phyloP scores from a whole-genome alignment of 2,888 invertebrate species.

The Ellobium chinense region DNA sequence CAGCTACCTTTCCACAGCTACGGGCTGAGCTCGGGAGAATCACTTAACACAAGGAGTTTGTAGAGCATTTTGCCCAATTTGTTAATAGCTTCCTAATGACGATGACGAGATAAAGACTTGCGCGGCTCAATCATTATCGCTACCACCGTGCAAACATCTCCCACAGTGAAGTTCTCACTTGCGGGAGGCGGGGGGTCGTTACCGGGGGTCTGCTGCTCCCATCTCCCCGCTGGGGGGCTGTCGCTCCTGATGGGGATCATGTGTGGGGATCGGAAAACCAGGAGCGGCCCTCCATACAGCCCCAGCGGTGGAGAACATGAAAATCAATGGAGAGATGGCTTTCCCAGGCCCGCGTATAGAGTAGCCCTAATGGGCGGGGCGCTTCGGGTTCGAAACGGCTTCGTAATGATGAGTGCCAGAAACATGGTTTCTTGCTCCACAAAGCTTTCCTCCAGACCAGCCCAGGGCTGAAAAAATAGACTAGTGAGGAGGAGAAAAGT shows the following conservation, averaged over 20 bases:
- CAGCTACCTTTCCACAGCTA: too few species aligned
- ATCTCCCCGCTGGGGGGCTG: conserved; percentile 27
- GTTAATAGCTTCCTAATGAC: conserved; percentile 39
- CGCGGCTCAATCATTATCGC: background rate
- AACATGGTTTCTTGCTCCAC: conserved; percentile 21
- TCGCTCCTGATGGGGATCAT: conserved; percentile 27
- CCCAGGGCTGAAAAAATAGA: too few species aligned
- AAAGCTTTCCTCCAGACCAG: conserved; percentile 15
- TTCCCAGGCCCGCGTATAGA: background rate
- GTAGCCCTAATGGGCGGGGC: conserved; percentile 1
- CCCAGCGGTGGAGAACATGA: conserved; percentile 8
- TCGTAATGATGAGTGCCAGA: conserved; percentile 26
- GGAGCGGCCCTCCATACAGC: conserved; percentile 21
- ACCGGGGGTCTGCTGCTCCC: conserved; percentile 11
- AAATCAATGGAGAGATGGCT: conserved; percentile 30
- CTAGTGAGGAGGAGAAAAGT: too few species aligned
- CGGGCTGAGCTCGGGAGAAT: too few species aligned
- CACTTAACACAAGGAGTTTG: conserved; percentile 18
- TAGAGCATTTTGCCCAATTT: conserved; percentile 26
- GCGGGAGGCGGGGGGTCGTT: conserved; percentile 10
- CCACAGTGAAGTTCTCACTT: background rate
- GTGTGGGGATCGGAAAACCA: conserved; percentile 29
- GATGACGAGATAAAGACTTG: conserved; percentile 13
- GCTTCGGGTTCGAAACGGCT: background rate
- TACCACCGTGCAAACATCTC: conserved; percentile 23